These are phyloP conservation scores for Antidorcas marsupialis DNA, from an alignment of 2,113 vertebrate species.

Conservation along the genomic window DNA sequence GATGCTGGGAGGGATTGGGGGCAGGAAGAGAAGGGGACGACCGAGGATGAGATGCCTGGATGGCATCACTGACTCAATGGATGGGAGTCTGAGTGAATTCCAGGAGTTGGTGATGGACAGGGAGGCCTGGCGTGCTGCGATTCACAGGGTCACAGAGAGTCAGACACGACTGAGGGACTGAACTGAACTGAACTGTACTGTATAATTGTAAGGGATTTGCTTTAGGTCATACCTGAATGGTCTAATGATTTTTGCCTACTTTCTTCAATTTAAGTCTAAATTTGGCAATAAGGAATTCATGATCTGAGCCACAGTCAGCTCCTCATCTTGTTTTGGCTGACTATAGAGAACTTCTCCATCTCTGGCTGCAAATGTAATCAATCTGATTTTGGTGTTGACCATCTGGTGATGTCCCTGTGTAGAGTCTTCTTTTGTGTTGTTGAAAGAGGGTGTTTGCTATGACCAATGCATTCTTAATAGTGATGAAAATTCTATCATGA, in stretches of 20 bases:
- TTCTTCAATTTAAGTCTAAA: background rate
- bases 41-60: too few relatives aligned
- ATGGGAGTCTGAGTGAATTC: too few relatives aligned
- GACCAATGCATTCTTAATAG: background rate
- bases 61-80: too few relatives aligned
- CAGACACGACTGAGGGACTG: too few relatives aligned
- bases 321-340: background rate
- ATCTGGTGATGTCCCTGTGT: background rate
- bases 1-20: too few relatives aligned
- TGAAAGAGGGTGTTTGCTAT: background rate
- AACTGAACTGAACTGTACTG: background rate
- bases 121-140: too few relatives aligned
- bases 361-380: background rate
- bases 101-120: too few relatives aligned
- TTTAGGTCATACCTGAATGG: background rate
- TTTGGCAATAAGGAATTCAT: background rate
- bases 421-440: background rate
- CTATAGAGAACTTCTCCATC: background rate
- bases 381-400: background rate
- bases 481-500: background rate
- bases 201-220: background rate
- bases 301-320: background rate
- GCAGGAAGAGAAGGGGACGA: too few relatives aligned
- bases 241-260: background rate
- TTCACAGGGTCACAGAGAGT: too few relatives aligned